These are phyloP conservation scores for Myotis brandtii DNA, from an alignment of 2,113 vertebrate species.

Conservation along the genomic window DNA sequence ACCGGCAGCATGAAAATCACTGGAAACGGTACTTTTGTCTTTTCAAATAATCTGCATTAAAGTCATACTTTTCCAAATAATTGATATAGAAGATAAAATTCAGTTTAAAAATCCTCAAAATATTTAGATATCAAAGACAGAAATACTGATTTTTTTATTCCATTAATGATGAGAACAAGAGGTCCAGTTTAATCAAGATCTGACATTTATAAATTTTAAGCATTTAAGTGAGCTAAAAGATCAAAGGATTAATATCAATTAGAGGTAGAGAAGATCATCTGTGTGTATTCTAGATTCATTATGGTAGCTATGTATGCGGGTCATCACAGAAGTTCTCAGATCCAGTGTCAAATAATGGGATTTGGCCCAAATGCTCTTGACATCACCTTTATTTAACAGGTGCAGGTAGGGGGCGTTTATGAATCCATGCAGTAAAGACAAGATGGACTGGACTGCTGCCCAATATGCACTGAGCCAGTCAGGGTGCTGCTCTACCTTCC, in stretches of 20 bases:
- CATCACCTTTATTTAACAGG: conserved; percentile 78
- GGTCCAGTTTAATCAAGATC: conserved; percentile 72
- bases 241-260: conserved; percentile 65
- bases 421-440: conserved; percentile 85
- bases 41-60: conserved; percentile 80
- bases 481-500: conserved; percentile 80
- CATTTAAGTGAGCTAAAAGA: conserved; percentile 57
- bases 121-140: conserved; percentile 73
- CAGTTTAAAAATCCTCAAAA: conserved; percentile 76
- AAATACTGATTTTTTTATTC: conserved; percentile 63
- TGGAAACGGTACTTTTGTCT: conserved; percentile 78
- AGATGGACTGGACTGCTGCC: conserved; percentile 82
- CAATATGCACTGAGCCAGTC: conserved; percentile 83
- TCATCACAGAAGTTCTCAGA: conserved; percentile 68
- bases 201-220: conserved; percentile 73
- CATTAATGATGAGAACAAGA: conserved; percentile 80
- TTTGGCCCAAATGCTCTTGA: conserved; percentile 82
- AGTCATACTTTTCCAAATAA: conserved; percentile 70
- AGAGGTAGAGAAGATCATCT: conserved; percentile 63
- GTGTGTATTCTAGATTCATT: conserved; percentile 68
- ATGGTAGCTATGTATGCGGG: conserved; percentile 63
- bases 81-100: conserved; percentile 81
- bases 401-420: conserved; percentile 72
- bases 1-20: conserved; percentile 80
- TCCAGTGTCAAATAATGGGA: conserved; percentile 76